Evolutionary conservation across 2,113 vertebrate species (phyloP), one percentile per base, ranked within the genome.

Genomic region (Eretmochelys imbricata): DNA sequence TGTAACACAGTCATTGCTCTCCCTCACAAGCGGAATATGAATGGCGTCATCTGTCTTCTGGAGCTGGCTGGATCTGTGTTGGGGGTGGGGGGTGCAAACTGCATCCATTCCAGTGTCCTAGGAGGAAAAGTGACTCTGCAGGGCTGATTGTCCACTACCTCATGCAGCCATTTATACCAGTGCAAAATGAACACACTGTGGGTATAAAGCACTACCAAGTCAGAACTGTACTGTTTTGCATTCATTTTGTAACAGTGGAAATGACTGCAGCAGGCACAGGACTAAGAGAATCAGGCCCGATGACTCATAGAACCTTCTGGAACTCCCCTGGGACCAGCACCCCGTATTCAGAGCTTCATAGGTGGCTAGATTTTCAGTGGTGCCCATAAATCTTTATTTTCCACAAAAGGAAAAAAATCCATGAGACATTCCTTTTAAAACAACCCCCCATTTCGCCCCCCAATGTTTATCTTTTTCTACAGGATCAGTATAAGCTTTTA

Each of bases 401-500:
- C n/a, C 20, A 65, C 24, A 80, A 51, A 65, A 38, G 14, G 35
- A 2, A 17, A 7, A 89, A 54, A 69, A 9, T 29, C n/a, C 29
- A 50, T 19, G 27, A 50, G 25, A 51, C 59, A 35, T 42, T 57
- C 42, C 42, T 25, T 57, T 82, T 89, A 42, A 59, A 89, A 78
- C 42, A n/a, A 59, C 69, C 10, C 13, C 38, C 38, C 38, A 8
- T 42, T 42, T 42, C 8, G 1, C 5, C 5, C 38, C 16, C n/a
- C 4, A 31, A 25, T 89, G 62, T 11, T 80, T 94, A 93, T 85
- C 89, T 54, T n/a, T 89, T 53, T 79, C 17, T 57, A 80, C 79
- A 85, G 89, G 93, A 95, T 96, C 93, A 94, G 94, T 92, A 81
- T 6, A 35, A 69, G 42, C 59, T 1, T 19, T 84, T 88, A 95